A percentile compares a stretch with the other conserved stretches of the same genome.
These are phyloP conservation scores for Anhinga rufa DNA, from an alignment of 2,113 vertebrate species.

Conservation along the genomic window DNA sequence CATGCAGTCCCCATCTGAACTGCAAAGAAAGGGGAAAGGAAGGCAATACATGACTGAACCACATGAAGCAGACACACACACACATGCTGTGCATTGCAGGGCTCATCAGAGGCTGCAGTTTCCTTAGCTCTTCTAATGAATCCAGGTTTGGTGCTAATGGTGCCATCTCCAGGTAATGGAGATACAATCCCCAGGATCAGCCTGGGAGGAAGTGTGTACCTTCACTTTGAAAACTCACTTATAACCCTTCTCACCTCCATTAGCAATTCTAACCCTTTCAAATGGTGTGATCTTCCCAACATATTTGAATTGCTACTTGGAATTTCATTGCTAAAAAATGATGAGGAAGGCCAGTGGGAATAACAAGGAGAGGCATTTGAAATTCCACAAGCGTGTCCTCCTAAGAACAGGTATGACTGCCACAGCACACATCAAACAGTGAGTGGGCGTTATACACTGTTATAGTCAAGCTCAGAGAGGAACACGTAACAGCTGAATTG, in stretches of 20 bases:
- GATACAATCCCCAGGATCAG: background rate
- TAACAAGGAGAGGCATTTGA: background rate
- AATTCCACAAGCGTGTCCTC: background rate
- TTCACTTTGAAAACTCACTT: background rate
- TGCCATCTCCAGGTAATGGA: background rate
- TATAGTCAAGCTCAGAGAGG: background rate
- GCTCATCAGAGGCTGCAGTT: background rate
- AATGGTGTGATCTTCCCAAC: background rate
- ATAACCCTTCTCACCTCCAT: background rate
- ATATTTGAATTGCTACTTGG: background rate
- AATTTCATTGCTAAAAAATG: background rate
- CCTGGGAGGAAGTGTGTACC: background rate
- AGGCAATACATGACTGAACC: no score
- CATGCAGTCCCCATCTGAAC: fast-evolving
- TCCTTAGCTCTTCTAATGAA: background rate
- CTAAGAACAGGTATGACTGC: background rate
- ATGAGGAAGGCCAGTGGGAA: background rate
- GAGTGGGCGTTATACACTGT: fast-evolving
- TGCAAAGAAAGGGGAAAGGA: background rate
- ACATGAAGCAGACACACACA: background rate
- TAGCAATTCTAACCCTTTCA: background rate
- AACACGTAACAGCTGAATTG: background rate
- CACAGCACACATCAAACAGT: background rate
- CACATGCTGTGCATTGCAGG: fast-evolving
- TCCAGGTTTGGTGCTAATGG: background rate